These are phyloP conservation scores for Chaitophorus viminalis DNA, from an alignment of 2,888 invertebrate species.

Conservation along the genomic window DNA sequence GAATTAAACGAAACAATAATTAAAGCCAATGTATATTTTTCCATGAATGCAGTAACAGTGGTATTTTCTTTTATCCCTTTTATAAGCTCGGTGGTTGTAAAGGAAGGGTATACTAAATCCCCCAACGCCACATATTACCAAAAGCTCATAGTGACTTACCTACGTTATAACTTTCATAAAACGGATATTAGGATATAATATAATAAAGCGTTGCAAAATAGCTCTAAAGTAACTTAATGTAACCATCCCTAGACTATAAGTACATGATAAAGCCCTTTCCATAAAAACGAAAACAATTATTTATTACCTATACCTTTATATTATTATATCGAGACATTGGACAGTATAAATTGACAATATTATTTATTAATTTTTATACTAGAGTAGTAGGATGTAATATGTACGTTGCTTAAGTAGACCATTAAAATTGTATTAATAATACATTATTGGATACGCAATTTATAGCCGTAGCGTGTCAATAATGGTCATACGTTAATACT, in stretches of 20 bases:
- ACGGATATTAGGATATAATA: constrained; percentile 39
- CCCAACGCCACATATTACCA: constrained; percentile 8
- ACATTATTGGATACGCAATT: not conserved
- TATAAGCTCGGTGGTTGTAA: constrained; percentile 35
- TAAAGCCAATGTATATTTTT: not conserved
- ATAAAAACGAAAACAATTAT: not conserved
- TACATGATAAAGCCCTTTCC: not conserved
- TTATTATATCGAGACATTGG: constrained; percentile 20
- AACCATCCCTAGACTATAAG: not conserved
- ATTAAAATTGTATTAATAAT: not conserved
- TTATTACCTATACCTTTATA: not conserved
- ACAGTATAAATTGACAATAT: no score
- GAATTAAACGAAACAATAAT: not conserved
- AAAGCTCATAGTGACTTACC: constrained; percentile 51
- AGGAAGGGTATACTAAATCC: constrained; percentile 25
- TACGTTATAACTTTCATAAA: constrained; percentile 49
- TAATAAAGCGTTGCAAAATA: constrained; percentile 30
- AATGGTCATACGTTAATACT: not conserved
- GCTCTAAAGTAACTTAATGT: constrained; percentile 40
- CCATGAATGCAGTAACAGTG: not conserved
- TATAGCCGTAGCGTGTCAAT: not conserved
- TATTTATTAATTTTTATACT: not conserved
- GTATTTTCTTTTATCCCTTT: constrained; percentile 30
- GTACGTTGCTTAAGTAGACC: not conserved
- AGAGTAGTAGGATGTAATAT: not conserved